Conservation (phyloP, 2,797 vertebrate species). For the Cryptoprocta ferox region DNA sequence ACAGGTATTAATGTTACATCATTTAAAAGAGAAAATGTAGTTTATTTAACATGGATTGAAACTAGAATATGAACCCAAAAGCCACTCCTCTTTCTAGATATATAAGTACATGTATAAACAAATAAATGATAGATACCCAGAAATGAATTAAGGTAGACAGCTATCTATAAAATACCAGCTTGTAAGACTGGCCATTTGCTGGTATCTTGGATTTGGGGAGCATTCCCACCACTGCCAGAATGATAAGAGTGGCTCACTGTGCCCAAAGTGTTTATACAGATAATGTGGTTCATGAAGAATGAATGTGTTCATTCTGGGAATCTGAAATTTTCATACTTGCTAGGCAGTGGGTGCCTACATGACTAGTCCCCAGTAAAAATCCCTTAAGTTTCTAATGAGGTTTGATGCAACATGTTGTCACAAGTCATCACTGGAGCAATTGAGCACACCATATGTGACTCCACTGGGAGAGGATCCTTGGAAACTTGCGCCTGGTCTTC, state of each 20-base stretch:
- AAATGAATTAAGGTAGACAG: neutral
- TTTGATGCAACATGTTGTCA: neutral
- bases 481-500: neutral
- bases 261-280: neutral
- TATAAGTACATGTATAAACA: neutral
- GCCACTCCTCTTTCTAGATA: neutral
- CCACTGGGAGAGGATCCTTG: neutral
- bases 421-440: neutral
- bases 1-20: neutral
- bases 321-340: neutral
- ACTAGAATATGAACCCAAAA: neutral
- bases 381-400: neutral
- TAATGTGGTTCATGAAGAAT: neutral
- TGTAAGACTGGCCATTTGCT: neutral
- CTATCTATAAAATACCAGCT: neutral
- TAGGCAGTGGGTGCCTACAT: neutral
- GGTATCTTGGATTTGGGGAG: neutral
- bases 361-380: neutral
- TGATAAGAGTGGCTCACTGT: neutral
- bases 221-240: neutral
- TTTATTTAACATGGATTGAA: conserved; percentile 10
- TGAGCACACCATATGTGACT: neutral
- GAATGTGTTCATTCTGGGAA: neutral
- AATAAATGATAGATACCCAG: neutral
- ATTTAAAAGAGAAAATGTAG: neutral